Conservation (phyloP, 1,140 invertebrate genomes). For the Trypoxylus dichotomus region DNA sequence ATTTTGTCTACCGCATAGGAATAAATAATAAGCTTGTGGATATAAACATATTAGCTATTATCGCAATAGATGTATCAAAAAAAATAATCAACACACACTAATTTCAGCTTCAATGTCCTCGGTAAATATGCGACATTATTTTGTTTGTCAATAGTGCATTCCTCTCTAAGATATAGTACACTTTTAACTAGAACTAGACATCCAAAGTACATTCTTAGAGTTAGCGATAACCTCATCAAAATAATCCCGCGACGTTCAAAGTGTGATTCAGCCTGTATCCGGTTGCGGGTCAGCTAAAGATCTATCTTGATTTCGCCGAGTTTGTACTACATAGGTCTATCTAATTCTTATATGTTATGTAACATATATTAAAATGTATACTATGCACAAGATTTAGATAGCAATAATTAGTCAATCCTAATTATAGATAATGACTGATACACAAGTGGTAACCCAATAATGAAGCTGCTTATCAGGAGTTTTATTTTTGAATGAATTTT, state of each 20-base stretch:
- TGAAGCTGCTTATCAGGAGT: no score
- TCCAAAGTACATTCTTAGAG: not conserved
- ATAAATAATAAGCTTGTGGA: not conserved
- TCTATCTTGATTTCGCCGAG: not conserved
- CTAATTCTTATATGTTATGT: not conserved
- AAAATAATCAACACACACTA: no score
- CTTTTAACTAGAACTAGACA: conserved; percentile 14
- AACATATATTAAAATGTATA: not conserved
- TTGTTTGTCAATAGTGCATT: not conserved
- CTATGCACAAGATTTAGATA: not conserved
- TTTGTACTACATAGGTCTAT: not conserved
- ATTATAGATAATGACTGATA: no score
- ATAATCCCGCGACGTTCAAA: not conserved
- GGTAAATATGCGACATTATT: not conserved
- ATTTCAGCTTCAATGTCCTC: not conserved
- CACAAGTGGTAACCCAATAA: no score
- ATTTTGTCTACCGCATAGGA: no score
- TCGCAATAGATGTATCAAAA: not conserved
- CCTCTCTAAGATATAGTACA: not conserved
- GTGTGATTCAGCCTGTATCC: conserved; percentile 3
- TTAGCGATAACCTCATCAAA: not conserved
- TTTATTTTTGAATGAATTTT: no score
- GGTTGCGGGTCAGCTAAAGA: not conserved
- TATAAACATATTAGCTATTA: not conserved
- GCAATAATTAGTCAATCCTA: not conserved